Conservation (phyloP, 2,888 invertebrate species). For the Drosophila hamatofila region DNA sequence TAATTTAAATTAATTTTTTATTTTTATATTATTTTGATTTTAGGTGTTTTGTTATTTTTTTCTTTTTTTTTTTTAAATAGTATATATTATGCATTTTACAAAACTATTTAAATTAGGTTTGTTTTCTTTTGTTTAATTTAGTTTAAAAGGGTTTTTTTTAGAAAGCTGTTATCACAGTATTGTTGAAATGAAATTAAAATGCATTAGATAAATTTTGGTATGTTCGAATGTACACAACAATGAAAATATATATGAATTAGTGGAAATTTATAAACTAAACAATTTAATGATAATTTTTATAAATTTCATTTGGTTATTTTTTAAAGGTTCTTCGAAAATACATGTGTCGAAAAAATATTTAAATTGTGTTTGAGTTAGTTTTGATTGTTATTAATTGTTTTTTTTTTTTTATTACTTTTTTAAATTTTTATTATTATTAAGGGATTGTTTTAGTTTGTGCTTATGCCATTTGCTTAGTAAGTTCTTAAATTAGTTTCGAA, state of each 20-base stretch:
- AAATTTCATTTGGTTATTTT: slow-evolving; percentile 20
- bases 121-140: slow-evolving; percentile 27
- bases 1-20: slow-evolving; percentile 1
- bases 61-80: neutral
- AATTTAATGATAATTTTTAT: slow-evolving; percentile 7
- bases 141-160: slow-evolving; percentile 32
- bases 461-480: slow-evolving; percentile 11
- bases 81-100: slow-evolving; percentile 11
- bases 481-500: slow-evolving; percentile 11
- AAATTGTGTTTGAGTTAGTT: slow-evolving; percentile 27
- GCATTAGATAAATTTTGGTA: slow-evolving; percentile 29
- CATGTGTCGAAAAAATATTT: slow-evolving; percentile 69
- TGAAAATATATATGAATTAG: slow-evolving; percentile 10
- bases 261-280: slow-evolving; percentile 16
- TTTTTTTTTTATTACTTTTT: too few relatives aligned
- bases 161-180: slow-evolving; percentile 78
- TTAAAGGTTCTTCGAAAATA: slow-evolving; percentile 72
- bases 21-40: neutral
- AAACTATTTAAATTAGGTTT: slow-evolving; percentile 9
- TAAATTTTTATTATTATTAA: slow-evolving; percentile 14
- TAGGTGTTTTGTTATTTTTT: neutral
- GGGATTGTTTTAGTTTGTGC: slow-evolving; percentile 16
- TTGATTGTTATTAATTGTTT: slow-evolving; percentile 23
- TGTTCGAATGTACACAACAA: slow-evolving; percentile 10
- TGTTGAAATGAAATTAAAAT: slow-evolving; percentile 48